These are phyloP conservation scores for Ectemnius cavifrons DNA, from an alignment of 2,888 invertebrate species.

Conservation along the genomic window DNA sequence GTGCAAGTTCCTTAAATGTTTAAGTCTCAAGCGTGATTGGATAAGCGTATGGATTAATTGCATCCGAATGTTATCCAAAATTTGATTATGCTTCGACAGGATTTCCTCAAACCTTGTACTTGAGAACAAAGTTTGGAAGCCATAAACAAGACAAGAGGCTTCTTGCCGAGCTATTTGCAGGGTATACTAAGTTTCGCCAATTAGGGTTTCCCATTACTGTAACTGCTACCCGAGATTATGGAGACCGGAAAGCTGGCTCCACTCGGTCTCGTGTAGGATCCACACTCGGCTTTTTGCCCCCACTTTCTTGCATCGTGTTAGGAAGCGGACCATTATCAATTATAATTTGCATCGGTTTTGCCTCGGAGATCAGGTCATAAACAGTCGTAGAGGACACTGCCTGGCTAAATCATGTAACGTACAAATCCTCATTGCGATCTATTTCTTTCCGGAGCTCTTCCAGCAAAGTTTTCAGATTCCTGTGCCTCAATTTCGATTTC, in stretches of 20 bases:
- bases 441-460: too few relatives aligned
- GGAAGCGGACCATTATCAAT: too few relatives aligned
- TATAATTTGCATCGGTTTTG: too few relatives aligned
- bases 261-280: too few relatives aligned
- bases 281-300: too few relatives aligned
- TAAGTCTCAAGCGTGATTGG: background rate
- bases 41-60: background rate
- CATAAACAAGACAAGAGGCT: conserved; percentile 15
- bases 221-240: conserved; percentile 1
- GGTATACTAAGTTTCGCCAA: conserved; percentile 9
- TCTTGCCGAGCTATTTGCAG: conserved; percentile 2
- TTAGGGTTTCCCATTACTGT: conserved; percentile 8
- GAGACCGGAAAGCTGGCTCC: conserved; percentile 1
- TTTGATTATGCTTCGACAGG: conserved; percentile 11
- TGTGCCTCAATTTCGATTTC: too few relatives aligned
- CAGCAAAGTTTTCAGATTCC: too few relatives aligned
- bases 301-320: too few relatives aligned
- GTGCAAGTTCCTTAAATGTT: background rate
- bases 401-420: too few relatives aligned
- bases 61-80: background rate
- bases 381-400: background rate
- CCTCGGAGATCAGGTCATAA: background rate
- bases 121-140: background rate
- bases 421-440: too few relatives aligned
- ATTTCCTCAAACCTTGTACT: background rate